A percentile compares a stretch with the other conserved stretches of the same genome.
These are phyloP conservation scores for Morpho achilles DNA, from an alignment of 2,888 invertebrate species.

Conservation along the genomic window DNA sequence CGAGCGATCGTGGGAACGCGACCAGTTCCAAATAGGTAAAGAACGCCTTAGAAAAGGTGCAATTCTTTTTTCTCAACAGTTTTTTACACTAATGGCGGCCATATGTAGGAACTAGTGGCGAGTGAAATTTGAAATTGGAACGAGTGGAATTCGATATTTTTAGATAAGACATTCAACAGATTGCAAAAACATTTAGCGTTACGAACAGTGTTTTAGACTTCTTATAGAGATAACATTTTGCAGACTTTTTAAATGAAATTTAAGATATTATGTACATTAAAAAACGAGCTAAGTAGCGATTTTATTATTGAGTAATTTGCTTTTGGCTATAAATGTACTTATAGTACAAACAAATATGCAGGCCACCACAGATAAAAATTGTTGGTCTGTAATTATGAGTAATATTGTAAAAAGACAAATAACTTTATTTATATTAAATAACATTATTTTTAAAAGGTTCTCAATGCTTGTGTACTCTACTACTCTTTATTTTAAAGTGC, in stretches of 20 bases:
- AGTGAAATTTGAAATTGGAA: constrained; percentile 49
- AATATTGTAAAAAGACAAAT: too few species aligned
- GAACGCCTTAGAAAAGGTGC: constrained; percentile 77
- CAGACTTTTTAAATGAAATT: neutral
- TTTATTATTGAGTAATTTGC: constrained; percentile 1
- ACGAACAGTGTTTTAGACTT: constrained; percentile 2
- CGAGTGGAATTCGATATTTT: constrained; percentile 40
- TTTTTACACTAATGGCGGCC: constrained; percentile 65
- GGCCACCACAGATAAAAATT: too few species aligned
- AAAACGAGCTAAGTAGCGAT: neutral
- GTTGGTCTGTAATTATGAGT: too few species aligned
- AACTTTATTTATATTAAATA: too few species aligned
- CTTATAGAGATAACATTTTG: neutral
- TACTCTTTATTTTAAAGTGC: too few species aligned
- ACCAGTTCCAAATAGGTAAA: constrained; percentile 67
- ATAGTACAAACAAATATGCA: too few species aligned
- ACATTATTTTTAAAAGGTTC: too few species aligned
- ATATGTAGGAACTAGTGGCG: constrained; percentile 28
- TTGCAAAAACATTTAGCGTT: constrained; percentile 11
- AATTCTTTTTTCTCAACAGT: constrained; percentile 59
- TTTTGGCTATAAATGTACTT: neutral
- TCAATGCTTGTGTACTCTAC: too few species aligned
- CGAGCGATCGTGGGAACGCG: constrained; percentile 77
- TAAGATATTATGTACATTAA: too few species aligned
- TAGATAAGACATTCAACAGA: constrained; percentile 19